Evolutionary conservation across 2,113 vertebrate species (phyloP), one percentile per base, ranked within the genome.

Genomic region (Ameiurus melas): DNA sequence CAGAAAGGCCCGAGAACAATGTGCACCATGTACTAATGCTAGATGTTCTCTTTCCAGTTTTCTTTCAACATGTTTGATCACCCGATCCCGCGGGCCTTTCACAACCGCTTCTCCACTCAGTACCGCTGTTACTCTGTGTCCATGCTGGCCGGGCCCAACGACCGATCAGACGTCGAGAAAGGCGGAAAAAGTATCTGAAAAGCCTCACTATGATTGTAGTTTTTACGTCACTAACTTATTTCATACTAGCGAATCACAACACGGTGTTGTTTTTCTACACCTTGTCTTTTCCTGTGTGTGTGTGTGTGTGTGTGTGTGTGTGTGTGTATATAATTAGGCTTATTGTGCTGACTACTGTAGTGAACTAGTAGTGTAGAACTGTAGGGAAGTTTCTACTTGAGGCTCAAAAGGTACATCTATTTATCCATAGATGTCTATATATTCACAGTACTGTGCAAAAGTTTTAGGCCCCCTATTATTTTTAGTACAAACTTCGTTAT

Each of bases 161-260:
- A 99, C 96, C 96, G 98, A 87, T 99, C 98, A 71, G 98, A 99
- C 92, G 98, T 99, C 93, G 98, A 99, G 94, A 99, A 99, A 96
- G 98, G 98, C 94, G 98, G 98, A 92, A 99, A 99, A 96, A 99
- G 98, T 99, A 96, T 5, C 53, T 70, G 62, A 51, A 16, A 66
- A 14, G 1, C 39, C 20, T 77, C 12, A 12, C 10, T 27, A 14
- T 25, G 9, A 14, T 5, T 14, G 1, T 19, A 14, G 9, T 27
- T 47, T 25, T 43, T 85, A 36, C 43, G 14, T 27, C 58, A 83
- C 5, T 17, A 2, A 66, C 9, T 66, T 17, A 78, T 51, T 53
- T 17, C 47, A 1, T 8, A 3, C 14, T n/a, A 30, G 27, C 4
- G 16, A 79, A 79, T 79, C 16, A n/a, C 7, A 43, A 78, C 73